These are phyloP conservation scores for Harpagifer antarcticus DNA, from an alignment of 2,797 vertebrate genomes.

Conservation along the genomic window DNA sequence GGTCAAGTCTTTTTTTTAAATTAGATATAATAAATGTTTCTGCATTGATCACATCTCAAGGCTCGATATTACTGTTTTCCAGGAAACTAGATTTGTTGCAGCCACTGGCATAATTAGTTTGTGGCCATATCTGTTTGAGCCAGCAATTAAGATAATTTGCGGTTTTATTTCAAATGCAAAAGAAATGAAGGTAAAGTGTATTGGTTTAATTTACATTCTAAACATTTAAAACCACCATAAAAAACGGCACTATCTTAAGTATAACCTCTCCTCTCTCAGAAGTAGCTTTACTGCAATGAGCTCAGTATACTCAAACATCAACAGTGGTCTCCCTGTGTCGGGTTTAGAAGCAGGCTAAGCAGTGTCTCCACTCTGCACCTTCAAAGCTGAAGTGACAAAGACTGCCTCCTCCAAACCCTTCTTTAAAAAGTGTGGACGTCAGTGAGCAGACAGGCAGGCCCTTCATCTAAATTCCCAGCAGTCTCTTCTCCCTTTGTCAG, in stretches of 20 bases:
- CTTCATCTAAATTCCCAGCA: slow-evolving; percentile 16
- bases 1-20: not conserved
- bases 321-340: not conserved
- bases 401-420: slow-evolving; percentile 21
- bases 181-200: too few relatives aligned
- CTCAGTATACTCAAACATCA: slow-evolving; percentile 2
- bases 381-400: slow-evolving; percentile 27
- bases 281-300: not conserved
- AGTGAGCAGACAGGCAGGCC: slow-evolving; percentile 18
- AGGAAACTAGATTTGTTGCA: not conserved
- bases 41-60: not conserved
- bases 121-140: too few relatives aligned
- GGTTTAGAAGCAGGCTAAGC: slow-evolving; percentile 25
- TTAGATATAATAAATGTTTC: not conserved
- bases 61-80: not conserved
- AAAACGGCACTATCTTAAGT: too few relatives aligned
- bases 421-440: slow-evolving; percentile 14
- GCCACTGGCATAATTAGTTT: not conserved
- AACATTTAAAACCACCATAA: too few relatives aligned
- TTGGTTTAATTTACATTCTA: too few relatives aligned
- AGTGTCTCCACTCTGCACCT: slow-evolving; percentile 18
- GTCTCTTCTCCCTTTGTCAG: not conserved
- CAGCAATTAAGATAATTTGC: too few relatives aligned
- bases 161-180: too few relatives aligned
- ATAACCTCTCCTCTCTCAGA: not conserved